These are phyloP conservation scores for Plebejus anna DNA, from an alignment of 2,888 invertebrate species.

Conservation along the genomic window DNA sequence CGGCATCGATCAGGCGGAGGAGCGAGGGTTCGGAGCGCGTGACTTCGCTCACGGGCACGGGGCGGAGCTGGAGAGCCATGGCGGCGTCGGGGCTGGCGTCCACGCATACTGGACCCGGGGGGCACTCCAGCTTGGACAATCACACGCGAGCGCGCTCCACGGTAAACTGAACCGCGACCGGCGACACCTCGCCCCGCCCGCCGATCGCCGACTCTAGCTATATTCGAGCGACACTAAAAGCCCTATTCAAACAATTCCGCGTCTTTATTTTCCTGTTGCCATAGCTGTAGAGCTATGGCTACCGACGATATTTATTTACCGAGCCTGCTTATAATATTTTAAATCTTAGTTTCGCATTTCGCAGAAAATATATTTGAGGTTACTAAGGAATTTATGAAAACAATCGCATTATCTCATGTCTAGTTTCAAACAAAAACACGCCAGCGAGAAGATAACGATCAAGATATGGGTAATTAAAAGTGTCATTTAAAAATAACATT, in stretches of 20 bases:
- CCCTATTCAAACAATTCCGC: constrained; percentile 54
- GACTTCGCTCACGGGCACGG: constrained; percentile 68
- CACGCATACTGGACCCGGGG: constrained; percentile 75
- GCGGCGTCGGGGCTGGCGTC: constrained; percentile 66
- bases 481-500: constrained; percentile 9
- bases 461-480: constrained; percentile 17
- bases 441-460: constrained; percentile 15
- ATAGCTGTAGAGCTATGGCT: no score
- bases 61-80: constrained; percentile 62
- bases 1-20: constrained; percentile 66
- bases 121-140: constrained; percentile 73
- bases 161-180: constrained; percentile 60
- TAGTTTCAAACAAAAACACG: constrained; percentile 16
- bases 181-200: constrained; percentile 49
- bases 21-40: constrained; percentile 68
- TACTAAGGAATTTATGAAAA: not conserved
- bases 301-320: constrained; percentile 4
- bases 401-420: constrained; percentile 14
- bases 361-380: not conserved
- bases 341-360: not conserved
- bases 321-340: not conserved
- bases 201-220: constrained; percentile 51
- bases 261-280: constrained; percentile 28
- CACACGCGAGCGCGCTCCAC: constrained; percentile 71
- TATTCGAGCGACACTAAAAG: constrained; percentile 44